Conservation (phyloP, 2,797 vertebrate species). For the Bradypodion ventrale region DNA sequence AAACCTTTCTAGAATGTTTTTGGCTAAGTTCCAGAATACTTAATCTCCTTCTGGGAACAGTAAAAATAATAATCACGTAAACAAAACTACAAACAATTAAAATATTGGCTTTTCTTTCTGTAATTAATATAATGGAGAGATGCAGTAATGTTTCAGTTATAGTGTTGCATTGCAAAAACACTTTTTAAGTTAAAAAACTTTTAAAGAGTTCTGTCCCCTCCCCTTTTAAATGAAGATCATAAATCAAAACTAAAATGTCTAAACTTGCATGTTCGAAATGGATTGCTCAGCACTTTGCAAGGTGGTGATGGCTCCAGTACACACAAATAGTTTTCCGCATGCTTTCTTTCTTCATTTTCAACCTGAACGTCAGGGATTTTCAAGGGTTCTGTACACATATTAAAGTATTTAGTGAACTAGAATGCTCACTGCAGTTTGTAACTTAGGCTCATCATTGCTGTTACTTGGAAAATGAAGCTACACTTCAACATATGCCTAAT, state of each 20-base stretch:
- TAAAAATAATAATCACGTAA: conserved; percentile 50
- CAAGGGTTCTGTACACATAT: conserved; percentile 35
- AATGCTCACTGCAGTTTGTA: conserved; percentile 35
- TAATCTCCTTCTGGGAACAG: conserved; percentile 43
- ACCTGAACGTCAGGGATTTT: conserved; percentile 51
- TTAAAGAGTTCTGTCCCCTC: conserved; percentile 36
- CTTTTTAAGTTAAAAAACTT: conserved; percentile 47
- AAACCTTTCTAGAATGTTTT: conserved; percentile 54
- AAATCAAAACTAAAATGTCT: conserved; percentile 56
- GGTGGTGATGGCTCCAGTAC: conserved; percentile 55
- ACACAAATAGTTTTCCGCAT: conserved; percentile 39
- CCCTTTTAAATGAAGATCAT: conserved; percentile 53
- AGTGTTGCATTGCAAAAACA: conserved; percentile 48
- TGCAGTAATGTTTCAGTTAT: conserved; percentile 33
- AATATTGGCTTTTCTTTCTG: conserved; percentile 51
- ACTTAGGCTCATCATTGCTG: conserved; percentile 41
- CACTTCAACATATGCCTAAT: conserved; percentile 42
- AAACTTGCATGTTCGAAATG: conserved; percentile 58
- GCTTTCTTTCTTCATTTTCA: conserved; percentile 60
- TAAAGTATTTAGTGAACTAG: conserved; percentile 20
- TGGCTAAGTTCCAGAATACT: conserved; percentile 52
- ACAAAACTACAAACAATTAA: conserved; percentile 53
- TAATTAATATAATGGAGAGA: conserved; percentile 54
- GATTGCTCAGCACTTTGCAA: conserved; percentile 68
- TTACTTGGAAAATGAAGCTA: conserved; percentile 47